A percentile compares a stretch with the other conserved stretches of the same genome.
phyloP scores from a whole-genome alignment of 2,797 vertebrate species.

The Spondyliosoma cantharus region DNA sequence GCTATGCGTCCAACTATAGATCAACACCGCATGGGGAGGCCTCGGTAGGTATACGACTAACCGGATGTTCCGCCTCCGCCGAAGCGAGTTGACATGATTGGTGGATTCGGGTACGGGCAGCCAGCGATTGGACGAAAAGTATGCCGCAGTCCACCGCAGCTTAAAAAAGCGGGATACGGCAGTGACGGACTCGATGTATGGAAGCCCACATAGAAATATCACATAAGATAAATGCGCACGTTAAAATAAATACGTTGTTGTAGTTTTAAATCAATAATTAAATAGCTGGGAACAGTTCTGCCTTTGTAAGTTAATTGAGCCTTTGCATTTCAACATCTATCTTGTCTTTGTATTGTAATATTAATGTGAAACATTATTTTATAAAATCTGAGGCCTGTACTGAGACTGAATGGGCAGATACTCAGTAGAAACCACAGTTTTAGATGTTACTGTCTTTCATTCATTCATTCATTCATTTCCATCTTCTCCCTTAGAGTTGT shows the following conservation, averaged over 20 bases:
- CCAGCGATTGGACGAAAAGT: conserved; percentile 53
- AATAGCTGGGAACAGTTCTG: no score
- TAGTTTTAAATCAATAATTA: neutral
- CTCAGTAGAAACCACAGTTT: neutral
- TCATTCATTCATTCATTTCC: neutral
- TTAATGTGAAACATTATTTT: no score
- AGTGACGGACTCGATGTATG: neutral
- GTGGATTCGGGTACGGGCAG: conserved; percentile 24
- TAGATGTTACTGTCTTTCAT: neutral
- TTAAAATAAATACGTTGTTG: neutral
- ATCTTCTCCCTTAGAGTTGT: neutral
- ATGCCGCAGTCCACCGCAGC: conserved; percentile 51
- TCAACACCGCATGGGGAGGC: conserved; percentile 83
- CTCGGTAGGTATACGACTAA: conserved; percentile 69
- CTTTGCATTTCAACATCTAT: neutral
- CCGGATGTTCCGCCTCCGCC: conserved; percentile 74
- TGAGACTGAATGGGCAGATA: neutral
- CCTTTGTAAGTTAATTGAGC: neutral
- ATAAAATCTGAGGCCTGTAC: neutral
- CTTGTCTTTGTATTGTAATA: neutral
- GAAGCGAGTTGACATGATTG: conserved; percentile 56
- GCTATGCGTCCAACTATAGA: conserved; percentile 48
- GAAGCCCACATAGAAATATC: neutral
- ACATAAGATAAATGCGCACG: neutral
- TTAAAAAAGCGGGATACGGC: conserved; percentile 70